Percentiles rank a stretch among this genome's conserved stretches.
Conservation (phyloP, 2,113 vertebrate species). For the Hippocampus comes region DNA sequence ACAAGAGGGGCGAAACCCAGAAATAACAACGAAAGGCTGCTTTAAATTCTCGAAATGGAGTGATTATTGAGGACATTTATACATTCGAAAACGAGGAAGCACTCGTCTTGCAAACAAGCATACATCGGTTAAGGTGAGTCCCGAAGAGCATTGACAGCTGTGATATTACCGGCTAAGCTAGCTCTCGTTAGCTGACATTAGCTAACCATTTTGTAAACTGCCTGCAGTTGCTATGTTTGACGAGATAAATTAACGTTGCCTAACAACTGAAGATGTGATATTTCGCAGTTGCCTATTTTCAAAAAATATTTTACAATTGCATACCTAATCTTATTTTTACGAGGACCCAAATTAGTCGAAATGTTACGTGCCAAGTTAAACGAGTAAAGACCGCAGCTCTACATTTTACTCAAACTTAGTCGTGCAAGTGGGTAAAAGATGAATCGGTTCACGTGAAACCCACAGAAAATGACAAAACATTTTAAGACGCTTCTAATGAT, state of each 20-base stretch:
- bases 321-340: background rate
- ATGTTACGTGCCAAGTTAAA: background rate
- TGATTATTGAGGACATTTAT: conserved; percentile 10
- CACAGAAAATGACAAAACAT: too few species aligned
- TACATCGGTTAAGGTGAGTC: conserved; percentile 49
- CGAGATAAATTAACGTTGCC: background rate
- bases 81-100: conserved; percentile 4
- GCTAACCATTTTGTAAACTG: conserved; percentile 31
- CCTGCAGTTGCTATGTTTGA: background rate
- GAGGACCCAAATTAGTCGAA: background rate
- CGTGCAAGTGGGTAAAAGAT: background rate
- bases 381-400: background rate
- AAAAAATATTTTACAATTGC: background rate
- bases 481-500: too few species aligned
- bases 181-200: conserved; percentile 35
- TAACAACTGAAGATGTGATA: background rate
- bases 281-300: background rate
- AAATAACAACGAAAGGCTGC: background rate
- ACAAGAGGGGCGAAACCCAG: conserved; percentile 28
- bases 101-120: background rate
- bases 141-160: conserved; percentile 38
- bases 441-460: too few species aligned
- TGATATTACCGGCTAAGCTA: conserved; percentile 21
- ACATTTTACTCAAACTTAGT: background rate
- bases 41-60: conserved; percentile 35